Evolutionary conservation across 2,797 vertebrate genomes (phyloP).

Genomic region (Delichon dasypus): DNA sequence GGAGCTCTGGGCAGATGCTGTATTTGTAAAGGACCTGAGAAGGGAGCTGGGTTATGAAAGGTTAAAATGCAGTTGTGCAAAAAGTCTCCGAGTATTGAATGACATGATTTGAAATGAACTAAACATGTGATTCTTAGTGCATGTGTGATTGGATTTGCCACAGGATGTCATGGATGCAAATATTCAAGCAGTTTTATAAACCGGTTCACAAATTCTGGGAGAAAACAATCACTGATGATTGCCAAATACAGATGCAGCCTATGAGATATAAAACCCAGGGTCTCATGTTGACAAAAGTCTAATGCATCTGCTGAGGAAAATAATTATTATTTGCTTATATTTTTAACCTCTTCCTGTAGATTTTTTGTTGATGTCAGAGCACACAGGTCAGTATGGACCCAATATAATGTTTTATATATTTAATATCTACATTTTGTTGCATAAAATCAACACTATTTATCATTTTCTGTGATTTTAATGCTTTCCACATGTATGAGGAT

Average conservation of each 20-base stretch:
- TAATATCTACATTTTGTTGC: not conserved
- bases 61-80: not conserved
- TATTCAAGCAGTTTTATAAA: not conserved
- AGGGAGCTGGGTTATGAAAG: not conserved
- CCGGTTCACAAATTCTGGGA: not conserved
- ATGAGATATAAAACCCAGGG: not conserved
- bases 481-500: slow-evolving; percentile 38
- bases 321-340: not conserved
- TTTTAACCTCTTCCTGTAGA: not conserved
- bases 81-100: not conserved
- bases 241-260: not conserved
- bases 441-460: slow-evolving; percentile 29
- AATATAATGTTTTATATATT: not conserved
- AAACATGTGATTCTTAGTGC: not conserved
- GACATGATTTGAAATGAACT: not conserved
- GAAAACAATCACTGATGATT: not conserved
- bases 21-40: not conserved
- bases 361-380: not conserved
- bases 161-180: not conserved
- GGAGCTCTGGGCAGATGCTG: not conserved
- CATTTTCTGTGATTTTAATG: slow-evolving; percentile 24
- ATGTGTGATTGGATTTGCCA: rapidly evolving
- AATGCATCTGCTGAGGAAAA: not conserved
- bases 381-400: rapidly evolving
- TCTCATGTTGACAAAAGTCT: not conserved